Base-by-base conservation (phyloP, 1,140 invertebrate genomes). In the Notospermus geniculatus region DNA sequence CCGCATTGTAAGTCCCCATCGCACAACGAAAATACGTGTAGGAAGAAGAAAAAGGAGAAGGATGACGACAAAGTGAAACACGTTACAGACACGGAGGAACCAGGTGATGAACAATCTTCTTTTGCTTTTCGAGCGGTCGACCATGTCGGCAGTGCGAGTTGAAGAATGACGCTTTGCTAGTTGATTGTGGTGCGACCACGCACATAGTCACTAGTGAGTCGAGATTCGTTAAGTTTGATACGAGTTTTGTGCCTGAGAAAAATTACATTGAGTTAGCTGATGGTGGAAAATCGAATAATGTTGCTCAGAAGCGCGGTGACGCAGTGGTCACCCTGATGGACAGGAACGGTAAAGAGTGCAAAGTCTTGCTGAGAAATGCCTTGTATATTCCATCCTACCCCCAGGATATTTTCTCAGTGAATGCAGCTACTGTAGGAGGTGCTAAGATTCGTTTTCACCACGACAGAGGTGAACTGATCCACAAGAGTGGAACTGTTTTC, bases 161-260 rank as follows among this genome's bases (percentile, higher is more conserved):
- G 15, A 36, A 36, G 32, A 36, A 36, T 22, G 52, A 32, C 7
- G 25, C 30, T 39, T 22, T 66, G 5, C 54, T 66, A 7, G 64
- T 66, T 22, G 60, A 63, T 54, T 53, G 54, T 58, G 60, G 64
- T 15, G 64, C 64, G 27, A 64, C 64, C 13, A 25, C 60, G 4
- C 64, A 66, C 29, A 63, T 66, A 17, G 25, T 66, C 19, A 62
- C 25, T 32, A 55, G 63, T 46, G 39, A 58, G 53, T 46, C 54
- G 54, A 52, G 28, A 4, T 64, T 64, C 28, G 41, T 46, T 23
- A 30, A 22, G 1, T 66, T 66, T 61, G 54, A 60, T 27, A 30
- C 60, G 27, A 46, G n/a, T 2, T 64, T 64, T 46, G 53, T 50
- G 9, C 30, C 62, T n/a, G 46, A 54, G n/a, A 64, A 64, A 41